Conservation (phyloP, 2,888 invertebrate species). For the Ichneumoninae sp. region DNA sequence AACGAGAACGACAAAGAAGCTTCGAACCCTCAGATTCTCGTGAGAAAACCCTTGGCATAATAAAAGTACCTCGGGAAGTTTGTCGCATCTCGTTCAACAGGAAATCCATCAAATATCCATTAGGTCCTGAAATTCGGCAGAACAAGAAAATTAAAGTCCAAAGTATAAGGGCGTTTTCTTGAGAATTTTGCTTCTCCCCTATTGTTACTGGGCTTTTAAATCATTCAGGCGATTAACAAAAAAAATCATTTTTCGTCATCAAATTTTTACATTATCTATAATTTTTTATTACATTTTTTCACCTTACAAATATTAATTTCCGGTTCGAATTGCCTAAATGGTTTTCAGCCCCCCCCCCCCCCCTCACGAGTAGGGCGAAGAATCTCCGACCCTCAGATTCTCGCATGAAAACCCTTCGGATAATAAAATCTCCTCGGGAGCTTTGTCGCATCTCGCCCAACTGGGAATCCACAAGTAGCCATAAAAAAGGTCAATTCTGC, state of each 20-base stretch:
- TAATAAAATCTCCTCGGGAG: conserved; percentile 39
- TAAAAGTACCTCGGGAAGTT: conserved; percentile 34
- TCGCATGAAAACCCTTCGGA: background rate
- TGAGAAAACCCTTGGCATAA: background rate
- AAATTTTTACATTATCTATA: no score
- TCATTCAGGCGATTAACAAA: no score
- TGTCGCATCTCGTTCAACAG: conserved; percentile 39
- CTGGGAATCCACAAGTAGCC: conserved; percentile 45
- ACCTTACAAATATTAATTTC: no score
- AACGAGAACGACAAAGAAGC: background rate
- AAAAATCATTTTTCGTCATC: no score
- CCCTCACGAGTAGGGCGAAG: background rate
- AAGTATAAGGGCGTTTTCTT: background rate
- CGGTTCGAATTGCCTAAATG: no score
- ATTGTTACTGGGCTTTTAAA: no score
- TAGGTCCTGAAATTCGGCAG: background rate
- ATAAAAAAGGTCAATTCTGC: conserved; percentile 7
- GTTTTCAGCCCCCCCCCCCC: no score
- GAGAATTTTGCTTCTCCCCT: background rate
- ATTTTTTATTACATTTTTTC: background rate
- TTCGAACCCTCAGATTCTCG: background rate
- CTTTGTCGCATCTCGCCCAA: conserved; percentile 40
- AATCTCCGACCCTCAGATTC: background rate
- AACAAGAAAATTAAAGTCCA: background rate
- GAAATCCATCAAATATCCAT: conserved; percentile 52